Evolutionary conservation across 2,797 vertebrate species (phyloP).

Genomic region (Bradypus variegatus): DNA sequence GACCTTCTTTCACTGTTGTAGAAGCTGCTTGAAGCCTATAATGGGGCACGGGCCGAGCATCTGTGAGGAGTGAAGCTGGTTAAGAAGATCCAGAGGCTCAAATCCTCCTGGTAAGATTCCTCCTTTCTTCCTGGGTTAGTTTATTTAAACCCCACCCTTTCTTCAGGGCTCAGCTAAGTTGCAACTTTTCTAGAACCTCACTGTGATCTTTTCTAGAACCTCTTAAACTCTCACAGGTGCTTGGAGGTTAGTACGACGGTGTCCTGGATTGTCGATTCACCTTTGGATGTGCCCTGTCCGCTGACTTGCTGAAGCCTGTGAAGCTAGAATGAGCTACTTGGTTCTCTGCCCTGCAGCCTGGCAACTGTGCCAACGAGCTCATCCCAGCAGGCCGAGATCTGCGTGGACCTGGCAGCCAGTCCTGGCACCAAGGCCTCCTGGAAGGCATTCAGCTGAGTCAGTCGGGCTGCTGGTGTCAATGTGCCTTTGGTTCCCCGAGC

Average conservation of each 20-base stretch:
- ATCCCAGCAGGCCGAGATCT: slow-evolving; percentile 26
- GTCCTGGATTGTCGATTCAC: background rate
- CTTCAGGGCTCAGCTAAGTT: background rate
- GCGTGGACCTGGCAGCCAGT: background rate
- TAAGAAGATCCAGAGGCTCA: background rate
- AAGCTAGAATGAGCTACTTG: slow-evolving; percentile 5
- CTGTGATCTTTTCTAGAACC: background rate
- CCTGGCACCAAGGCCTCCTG: background rate
- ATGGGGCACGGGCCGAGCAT: background rate
- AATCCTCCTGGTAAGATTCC: background rate
- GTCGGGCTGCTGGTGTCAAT: no score
- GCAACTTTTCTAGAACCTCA: background rate
- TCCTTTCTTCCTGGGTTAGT: background rate
- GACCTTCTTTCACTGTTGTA: background rate
- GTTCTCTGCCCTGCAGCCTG: slow-evolving; percentile 7
- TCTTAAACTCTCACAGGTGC: background rate
- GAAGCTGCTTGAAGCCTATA: background rate
- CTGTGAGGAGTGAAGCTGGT: background rate
- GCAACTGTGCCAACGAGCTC: background rate
- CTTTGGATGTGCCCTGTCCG: background rate
- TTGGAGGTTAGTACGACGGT: background rate
- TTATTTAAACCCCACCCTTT: background rate
- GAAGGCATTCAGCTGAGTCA: background rate
- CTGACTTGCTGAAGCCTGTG: slow-evolving; percentile 7
- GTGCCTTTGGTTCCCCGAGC: background rate